These are phyloP conservation scores for Caenorhabditis virilis DNA, from an alignment of 2,888 invertebrate species.

Conservation along the genomic window DNA sequence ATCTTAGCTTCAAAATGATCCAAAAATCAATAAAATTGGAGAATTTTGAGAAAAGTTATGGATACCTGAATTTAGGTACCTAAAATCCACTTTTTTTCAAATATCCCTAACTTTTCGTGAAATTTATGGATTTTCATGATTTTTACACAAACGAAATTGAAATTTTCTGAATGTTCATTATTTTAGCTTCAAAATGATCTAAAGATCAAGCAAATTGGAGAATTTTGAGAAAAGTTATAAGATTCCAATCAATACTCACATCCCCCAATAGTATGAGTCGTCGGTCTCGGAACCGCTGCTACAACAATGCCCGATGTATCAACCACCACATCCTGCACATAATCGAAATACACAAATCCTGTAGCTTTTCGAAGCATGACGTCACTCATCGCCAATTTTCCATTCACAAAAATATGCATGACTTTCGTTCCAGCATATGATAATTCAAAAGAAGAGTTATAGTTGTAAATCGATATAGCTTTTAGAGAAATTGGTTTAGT, in stretches of 20 bases:
- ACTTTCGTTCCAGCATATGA: constrained; percentile 71
- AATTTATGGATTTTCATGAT: too few relatives aligned
- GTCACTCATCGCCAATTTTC: constrained; percentile 69
- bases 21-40: not conserved
- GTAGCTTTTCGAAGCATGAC: constrained; percentile 76
- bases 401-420: constrained; percentile 70
- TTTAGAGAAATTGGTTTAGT: constrained; percentile 25
- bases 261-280: constrained; percentile 55
- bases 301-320: constrained; percentile 20
- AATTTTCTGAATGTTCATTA: too few relatives aligned
- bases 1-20: not conserved
- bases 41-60: too few relatives aligned
- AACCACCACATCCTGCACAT: constrained; percentile 75
- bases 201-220: too few relatives aligned
- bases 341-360: constrained; percentile 78
- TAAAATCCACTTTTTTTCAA: too few relatives aligned
- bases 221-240: not conserved
- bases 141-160: too few relatives aligned
- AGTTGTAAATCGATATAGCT: constrained; percentile 81
- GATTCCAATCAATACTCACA: constrained; percentile 43
- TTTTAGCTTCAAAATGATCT: too few relatives aligned
- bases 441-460: constrained; percentile 78
- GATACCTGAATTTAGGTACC: too few relatives aligned
- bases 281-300: constrained; percentile 21
- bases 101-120: too few relatives aligned